phyloP scores from a whole-genome alignment of 2,888 invertebrate species.

The Leptinotarsa juncta region DNA sequence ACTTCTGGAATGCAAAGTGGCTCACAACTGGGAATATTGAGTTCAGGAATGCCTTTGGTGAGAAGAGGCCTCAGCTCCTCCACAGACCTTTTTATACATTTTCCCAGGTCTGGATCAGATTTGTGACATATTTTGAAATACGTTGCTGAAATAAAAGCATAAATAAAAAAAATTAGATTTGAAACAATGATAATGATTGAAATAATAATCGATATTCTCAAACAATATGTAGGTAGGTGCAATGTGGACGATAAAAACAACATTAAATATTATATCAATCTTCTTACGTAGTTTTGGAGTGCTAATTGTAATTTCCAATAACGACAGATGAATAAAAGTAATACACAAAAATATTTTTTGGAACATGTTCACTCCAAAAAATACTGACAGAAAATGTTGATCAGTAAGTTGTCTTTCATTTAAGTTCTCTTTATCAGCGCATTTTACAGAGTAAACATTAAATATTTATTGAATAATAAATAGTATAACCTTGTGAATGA shows the following conservation, averaged over 20 bases:
- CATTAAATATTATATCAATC: neutral
- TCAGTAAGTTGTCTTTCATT: neutral
- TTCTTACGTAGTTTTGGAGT: slow-evolving; percentile 33
- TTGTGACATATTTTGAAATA: slow-evolving; percentile 77
- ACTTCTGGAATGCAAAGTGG: slow-evolving; percentile 73
- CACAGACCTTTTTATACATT: slow-evolving; percentile 74
- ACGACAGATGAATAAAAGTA: slow-evolving; percentile 9
- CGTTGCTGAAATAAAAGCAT: slow-evolving; percentile 68
- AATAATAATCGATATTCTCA: too few species aligned
- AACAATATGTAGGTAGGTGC: too few species aligned
- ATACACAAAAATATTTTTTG: slow-evolving; percentile 22
- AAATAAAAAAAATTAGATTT: neutral
- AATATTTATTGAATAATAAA: slow-evolving; percentile 2
- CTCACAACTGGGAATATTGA: slow-evolving; percentile 74
- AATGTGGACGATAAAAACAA: too few species aligned
- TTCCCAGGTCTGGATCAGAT: slow-evolving; percentile 72
- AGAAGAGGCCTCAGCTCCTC: slow-evolving; percentile 72
- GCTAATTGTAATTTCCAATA: neutral
- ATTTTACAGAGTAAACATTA: neutral
- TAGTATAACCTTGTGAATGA: slow-evolving; percentile 2
- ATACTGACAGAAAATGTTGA: neutral
- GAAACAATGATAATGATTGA: too few species aligned
- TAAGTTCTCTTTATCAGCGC: neutral
- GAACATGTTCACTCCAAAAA: slow-evolving; percentile 12
- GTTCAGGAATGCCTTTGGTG: slow-evolving; percentile 72